These are phyloP conservation scores for Oncorhynchus nerka DNA, from an alignment of 2,113 vertebrate genomes.

Conservation along the genomic window DNA sequence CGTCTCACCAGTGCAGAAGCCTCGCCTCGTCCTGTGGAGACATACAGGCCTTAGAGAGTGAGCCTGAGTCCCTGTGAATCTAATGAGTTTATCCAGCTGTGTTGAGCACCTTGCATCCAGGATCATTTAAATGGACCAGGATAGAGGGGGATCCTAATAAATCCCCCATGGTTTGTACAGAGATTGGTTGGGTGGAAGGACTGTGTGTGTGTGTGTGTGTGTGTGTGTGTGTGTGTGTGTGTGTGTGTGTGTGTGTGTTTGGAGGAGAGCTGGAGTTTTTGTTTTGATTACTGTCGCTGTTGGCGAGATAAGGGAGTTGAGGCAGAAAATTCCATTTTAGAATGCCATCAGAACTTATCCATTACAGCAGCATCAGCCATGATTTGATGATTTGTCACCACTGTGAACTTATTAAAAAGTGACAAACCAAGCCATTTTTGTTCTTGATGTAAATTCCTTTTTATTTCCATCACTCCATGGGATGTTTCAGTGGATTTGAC, in stretches of 20 bases:
- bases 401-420: constrained; percentile 72
- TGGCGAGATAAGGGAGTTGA: constrained; percentile 73
- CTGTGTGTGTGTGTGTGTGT: too few species aligned
- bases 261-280: constrained; percentile 64
- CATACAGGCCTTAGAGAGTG: constrained; percentile 44
- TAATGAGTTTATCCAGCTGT: constrained; percentile 75
- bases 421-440: constrained; percentile 57
- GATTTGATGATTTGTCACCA: constrained; percentile 58
- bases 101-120: constrained; percentile 64
- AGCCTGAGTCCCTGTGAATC: constrained; percentile 65
- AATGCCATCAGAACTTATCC: constrained; percentile 69
- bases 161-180: constrained; percentile 72
- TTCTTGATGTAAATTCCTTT: constrained; percentile 27
- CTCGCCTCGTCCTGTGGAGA: constrained; percentile 46
- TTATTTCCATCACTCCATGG: constrained; percentile 50
- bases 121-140: constrained; percentile 72
- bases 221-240: too few species aligned
- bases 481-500: constrained; percentile 45
- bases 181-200: constrained; percentile 51
- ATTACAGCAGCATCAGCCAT: constrained; percentile 44
- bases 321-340: constrained; percentile 77
- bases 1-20: too few species aligned
- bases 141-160: constrained; percentile 68
- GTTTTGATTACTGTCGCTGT: constrained; percentile 78
- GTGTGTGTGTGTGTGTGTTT: too few species aligned